These are phyloP conservation scores for Harpagifer antarcticus DNA, from an alignment of 2,797 vertebrate genomes.

Conservation along the genomic window DNA sequence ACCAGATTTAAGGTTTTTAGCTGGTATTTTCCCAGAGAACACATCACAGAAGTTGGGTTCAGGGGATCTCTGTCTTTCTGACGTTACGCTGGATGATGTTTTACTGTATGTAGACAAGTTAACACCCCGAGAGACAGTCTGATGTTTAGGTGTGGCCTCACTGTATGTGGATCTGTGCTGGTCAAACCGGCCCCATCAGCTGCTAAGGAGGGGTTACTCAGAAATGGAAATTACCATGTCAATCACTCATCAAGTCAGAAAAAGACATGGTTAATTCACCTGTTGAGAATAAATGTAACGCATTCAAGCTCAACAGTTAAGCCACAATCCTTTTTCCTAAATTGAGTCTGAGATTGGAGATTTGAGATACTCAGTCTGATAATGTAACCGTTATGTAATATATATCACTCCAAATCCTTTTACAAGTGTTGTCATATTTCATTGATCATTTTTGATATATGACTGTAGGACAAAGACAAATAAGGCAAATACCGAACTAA, in stretches of 20 bases:
- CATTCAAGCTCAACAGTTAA: neutral
- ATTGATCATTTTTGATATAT: neutral
- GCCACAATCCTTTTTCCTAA: accelerated
- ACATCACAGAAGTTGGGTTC: neutral
- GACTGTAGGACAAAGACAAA: neutral
- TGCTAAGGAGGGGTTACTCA: neutral
- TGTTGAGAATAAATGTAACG: neutral
- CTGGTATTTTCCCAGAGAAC: neutral
- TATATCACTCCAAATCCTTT: neutral
- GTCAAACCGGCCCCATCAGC: slow-evolving; percentile 48
- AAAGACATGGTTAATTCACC: neutral
- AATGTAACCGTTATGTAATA: too few species aligned
- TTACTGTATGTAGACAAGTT: neutral
- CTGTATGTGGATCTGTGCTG: slow-evolving; percentile 14
- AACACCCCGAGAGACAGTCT: slow-evolving; percentile 11
- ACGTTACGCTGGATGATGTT: neutral
- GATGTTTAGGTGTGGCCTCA: slow-evolving; percentile 32
- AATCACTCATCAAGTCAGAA: neutral
- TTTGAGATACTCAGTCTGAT: too few species aligned
- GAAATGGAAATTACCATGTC: neutral
- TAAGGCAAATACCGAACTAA: neutral
- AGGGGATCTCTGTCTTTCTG: neutral
- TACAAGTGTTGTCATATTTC: neutral
- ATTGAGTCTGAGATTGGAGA: neutral
- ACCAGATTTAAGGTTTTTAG: neutral